Percentiles rank a stretch among this genome's conserved stretches.
Evolutionary conservation across 2,888 invertebrate genomes (phyloP).

Genomic region (Timema podura): DNA sequence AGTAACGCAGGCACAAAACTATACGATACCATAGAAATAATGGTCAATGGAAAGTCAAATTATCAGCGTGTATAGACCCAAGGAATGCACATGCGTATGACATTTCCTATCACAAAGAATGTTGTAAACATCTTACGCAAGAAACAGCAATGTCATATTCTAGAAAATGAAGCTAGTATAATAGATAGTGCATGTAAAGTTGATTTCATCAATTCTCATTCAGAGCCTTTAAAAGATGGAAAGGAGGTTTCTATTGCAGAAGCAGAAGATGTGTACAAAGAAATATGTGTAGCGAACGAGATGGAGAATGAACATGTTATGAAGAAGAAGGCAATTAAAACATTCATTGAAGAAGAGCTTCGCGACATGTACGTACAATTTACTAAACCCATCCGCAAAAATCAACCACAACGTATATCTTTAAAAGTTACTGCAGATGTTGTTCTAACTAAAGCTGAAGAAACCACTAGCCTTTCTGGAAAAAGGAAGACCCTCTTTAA

Average conservation of each 20-base stretch:
- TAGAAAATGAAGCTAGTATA: background rate
- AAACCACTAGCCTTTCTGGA: constrained; percentile 12
- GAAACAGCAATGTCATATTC: background rate
- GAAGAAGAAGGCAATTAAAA: constrained; percentile 2
- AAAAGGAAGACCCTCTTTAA: background rate
- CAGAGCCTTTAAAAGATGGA: background rate
- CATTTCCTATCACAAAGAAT: constrained; percentile 11
- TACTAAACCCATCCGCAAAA: background rate
- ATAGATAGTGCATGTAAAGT: constrained; percentile 7
- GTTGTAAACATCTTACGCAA: constrained; percentile 8
- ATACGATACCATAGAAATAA: too few species aligned
- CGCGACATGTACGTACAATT: constrained; percentile 2
- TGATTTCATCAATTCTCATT: background rate
- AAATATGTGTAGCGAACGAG: constrained; percentile 1
- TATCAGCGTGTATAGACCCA: background rate
- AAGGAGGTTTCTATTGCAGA: constrained; percentile 13
- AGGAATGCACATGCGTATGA: constrained; percentile 12
- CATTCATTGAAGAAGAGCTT: constrained; percentile 5
- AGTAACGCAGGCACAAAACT: too few species aligned
- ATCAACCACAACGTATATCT: constrained; percentile 6
- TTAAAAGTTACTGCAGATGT: constrained; percentile 5
- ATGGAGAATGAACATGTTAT: background rate
- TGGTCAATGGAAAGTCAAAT: too few species aligned
- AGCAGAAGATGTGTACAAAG: constrained; percentile 14
- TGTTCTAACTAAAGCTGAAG: background rate